Base-by-base conservation (phyloP, 2,113 vertebrate species). In the Vireo altiloquus region DNA sequence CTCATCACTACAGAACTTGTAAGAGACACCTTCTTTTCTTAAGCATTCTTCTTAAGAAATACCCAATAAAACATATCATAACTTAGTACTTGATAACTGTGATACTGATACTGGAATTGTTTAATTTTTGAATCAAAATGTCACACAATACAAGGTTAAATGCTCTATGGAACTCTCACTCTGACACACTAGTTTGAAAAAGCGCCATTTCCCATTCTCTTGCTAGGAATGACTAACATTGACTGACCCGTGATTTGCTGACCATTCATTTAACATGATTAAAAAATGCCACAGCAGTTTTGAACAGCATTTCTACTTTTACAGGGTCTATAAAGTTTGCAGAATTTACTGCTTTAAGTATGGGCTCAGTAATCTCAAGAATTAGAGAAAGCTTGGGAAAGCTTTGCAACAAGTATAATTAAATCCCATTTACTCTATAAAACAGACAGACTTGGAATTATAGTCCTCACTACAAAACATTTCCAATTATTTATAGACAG, bases 341-440 rank as follows among this genome's bases (percentile, higher is more conserved):
- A 77, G 82, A 82, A 42, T 74, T 88, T 88, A 40, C 68, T 71
- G 69, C 79, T 92, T 46, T 92, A 82, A 86, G 46, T 63, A 57
- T 35, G 31, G 82, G 27, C 79, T 83, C 40, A 78, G 71, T 83
- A 66, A 60, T 68, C 88, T 93, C 60, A 71, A 89, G 86, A 81
- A 70, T 76, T 57, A 75, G 42, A 57, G 30, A 85, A 75, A 65
- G 50, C 49, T 64, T 7, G 1, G 76, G 56, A 90, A 92, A 93
- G 64, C 30, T 94, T 90, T 90, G 76, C 39, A 82, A 66, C 22
- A 74, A 75, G 40, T 75, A 47, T 86, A 70, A 92, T 92, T 86
- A 94, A 94, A 94, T 93, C 52, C 68, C 65, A 82, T 33, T 31
- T 88, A 46, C 81, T 92, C 90, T 53, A 20, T 64, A 75, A 86